Percentiles rank a stretch among this genome's conserved stretches.
Conservation (phyloP, 2,888 invertebrate genomes). For the Ochropacha duplaris region DNA sequence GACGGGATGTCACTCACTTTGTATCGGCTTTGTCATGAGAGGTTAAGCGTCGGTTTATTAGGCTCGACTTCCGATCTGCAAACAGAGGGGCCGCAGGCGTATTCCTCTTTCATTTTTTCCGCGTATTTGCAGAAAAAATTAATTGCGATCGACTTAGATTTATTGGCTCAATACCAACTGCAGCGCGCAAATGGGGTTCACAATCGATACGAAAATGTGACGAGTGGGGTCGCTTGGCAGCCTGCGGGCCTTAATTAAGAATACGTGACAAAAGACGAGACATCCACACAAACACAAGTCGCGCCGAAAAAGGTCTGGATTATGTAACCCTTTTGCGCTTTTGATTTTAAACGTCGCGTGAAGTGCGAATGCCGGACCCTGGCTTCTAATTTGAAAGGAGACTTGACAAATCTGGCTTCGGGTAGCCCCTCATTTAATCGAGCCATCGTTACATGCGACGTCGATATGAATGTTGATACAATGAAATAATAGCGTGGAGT, state of each 20-base stretch:
- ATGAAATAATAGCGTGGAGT: constrained; percentile 68
- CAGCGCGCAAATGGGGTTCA: constrained; percentile 50
- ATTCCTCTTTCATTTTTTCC: constrained; percentile 57
- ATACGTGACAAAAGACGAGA: constrained; percentile 84
- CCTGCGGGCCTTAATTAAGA: constrained; percentile 81
- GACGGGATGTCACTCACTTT: constrained; percentile 81
- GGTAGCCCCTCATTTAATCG: constrained; percentile 74
- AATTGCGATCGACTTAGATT: constrained; percentile 49
- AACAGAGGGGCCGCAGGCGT: constrained; percentile 67
- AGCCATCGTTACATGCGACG: constrained; percentile 69
- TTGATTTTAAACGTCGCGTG: constrained; percentile 80
- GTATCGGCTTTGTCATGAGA: constrained; percentile 80
- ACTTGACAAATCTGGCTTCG: constrained; percentile 81
- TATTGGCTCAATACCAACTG: constrained; percentile 49
- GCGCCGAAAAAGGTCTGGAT: constrained; percentile 79
- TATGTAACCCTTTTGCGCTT: constrained; percentile 81
- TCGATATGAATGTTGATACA: constrained; percentile 79
- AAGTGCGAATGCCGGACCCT: constrained; percentile 70
- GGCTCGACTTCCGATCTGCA: constrained; percentile 76
- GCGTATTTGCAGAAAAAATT: constrained; percentile 49
- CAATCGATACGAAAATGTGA: constrained; percentile 77
- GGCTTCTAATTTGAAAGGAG: constrained; percentile 78
- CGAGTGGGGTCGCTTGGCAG: constrained; percentile 71
- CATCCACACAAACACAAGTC: constrained; percentile 77
- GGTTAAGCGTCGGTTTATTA: constrained; percentile 82